phyloP scores from a whole-genome alignment of 2,113 vertebrate species.

The Mesembrinibis cayennensis region DNA sequence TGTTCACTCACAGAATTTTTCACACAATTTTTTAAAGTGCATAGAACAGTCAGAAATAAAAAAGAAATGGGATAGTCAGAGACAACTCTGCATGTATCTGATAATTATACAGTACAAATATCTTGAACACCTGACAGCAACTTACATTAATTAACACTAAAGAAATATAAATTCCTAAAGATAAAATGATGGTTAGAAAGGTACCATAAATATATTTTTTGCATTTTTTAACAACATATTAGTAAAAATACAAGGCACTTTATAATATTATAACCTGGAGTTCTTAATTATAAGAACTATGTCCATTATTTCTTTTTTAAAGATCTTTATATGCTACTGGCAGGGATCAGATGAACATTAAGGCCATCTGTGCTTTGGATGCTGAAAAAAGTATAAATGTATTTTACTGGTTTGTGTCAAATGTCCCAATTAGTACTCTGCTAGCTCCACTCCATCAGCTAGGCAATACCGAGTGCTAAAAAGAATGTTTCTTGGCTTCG shows the following conservation, averaged over 20 bases:
- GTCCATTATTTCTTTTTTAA: background rate
- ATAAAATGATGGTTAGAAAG: background rate
- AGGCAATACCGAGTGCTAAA: background rate
- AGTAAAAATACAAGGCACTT: background rate
- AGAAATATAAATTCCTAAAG: background rate
- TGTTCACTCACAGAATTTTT: background rate
- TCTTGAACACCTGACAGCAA: background rate
- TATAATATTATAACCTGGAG: background rate
- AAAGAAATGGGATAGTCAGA: background rate
- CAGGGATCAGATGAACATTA: background rate
- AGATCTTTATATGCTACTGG: background rate
- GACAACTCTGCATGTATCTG: background rate
- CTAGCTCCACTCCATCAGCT: background rate
- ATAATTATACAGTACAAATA: background rate
- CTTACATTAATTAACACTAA: background rate
- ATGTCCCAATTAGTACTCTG: constrained; percentile 2
- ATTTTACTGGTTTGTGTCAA: background rate
- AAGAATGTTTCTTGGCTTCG: background rate
- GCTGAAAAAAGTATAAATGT: background rate
- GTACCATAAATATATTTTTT: background rate
- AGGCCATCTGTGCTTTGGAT: background rate
- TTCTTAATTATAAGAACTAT: background rate
- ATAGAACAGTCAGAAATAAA: background rate
- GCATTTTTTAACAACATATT: background rate
- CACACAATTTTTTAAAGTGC: background rate